Conservation (phyloP, 2,113 vertebrate species). For the Leptobrachium leishanense region DNA sequence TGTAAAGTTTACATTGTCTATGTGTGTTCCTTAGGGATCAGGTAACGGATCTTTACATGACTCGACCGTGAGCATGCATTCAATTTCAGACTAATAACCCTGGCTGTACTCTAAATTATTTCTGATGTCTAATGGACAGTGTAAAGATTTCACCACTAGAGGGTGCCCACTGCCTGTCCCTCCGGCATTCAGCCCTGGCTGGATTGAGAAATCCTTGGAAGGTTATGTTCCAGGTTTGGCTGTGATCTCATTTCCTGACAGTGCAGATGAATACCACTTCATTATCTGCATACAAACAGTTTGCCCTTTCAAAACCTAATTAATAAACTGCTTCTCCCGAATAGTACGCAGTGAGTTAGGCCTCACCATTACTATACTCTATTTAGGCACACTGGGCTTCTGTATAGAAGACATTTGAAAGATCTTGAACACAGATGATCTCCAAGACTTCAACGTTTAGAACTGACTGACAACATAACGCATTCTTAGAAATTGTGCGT, state of each 20-base stretch:
- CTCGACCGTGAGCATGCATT: too few relatives aligned
- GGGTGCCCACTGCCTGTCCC: slow-evolving; percentile 20
- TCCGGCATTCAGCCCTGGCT: neutral
- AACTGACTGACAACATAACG: too few relatives aligned
- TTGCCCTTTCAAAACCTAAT: neutral
- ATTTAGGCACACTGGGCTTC: neutral
- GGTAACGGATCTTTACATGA: too few relatives aligned
- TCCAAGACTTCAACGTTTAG: neutral
- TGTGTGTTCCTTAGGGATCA: too few relatives aligned
- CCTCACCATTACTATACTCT: too few relatives aligned
- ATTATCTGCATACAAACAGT: neutral
- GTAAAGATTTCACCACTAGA: slow-evolving; percentile 22
- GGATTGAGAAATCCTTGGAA: slow-evolving; percentile 4
- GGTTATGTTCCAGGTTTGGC: neutral
- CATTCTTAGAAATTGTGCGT: too few relatives aligned
- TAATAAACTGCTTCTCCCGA: neutral
- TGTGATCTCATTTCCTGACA: neutral
- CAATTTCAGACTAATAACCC: too few relatives aligned
- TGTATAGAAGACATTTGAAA: neutral
- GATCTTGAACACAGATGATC: neutral
- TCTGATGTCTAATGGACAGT: too few relatives aligned
- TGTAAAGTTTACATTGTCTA: too few relatives aligned
- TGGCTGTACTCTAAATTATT: too few relatives aligned
- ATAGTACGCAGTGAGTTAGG: neutral
- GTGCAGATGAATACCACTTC: neutral